These are phyloP conservation scores for Chromoteleia sp. DNA, from an alignment of 2,888 invertebrate genomes.

Conservation along the genomic window DNA sequence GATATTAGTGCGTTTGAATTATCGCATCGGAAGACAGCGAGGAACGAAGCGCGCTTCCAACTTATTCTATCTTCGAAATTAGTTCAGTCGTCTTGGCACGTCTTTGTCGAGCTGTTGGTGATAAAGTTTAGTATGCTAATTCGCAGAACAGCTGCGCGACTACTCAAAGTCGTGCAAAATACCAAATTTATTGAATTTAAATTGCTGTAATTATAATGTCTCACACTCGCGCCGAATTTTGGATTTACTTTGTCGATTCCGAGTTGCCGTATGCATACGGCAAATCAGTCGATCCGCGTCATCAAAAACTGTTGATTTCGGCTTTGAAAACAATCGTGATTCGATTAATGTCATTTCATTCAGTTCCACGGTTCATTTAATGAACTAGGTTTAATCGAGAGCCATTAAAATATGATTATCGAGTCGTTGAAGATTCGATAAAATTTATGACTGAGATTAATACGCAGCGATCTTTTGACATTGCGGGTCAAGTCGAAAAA, in stretches of 20 bases:
- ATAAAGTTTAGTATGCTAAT: constrained; percentile 85
- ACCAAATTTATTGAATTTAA: constrained; percentile 85
- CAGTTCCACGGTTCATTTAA: constrained; percentile 39
- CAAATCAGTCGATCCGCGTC: constrained; percentile 42
- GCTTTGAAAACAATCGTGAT: constrained; percentile 46
- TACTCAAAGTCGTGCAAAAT: constrained; percentile 79
- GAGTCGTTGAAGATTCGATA: constrained; percentile 39
- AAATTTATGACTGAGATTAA: constrained; percentile 37
- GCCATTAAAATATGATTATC: constrained; percentile 53
- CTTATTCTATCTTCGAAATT: constrained; percentile 85
- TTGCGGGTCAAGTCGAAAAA: constrained; percentile 12
- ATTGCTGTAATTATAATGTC: constrained; percentile 84
- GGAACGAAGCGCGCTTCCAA: constrained; percentile 76
- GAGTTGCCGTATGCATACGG: constrained; percentile 50
- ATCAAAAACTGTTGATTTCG: constrained; percentile 58
- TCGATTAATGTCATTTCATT: constrained; percentile 60
- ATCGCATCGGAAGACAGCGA: constrained; percentile 74
- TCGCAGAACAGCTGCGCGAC: constrained; percentile 83
- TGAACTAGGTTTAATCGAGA: constrained; percentile 44
- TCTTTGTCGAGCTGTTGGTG: constrained; percentile 85
- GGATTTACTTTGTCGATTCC: constrained; percentile 64
- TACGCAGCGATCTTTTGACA: constrained; percentile 23
- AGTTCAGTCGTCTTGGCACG: constrained; percentile 85
- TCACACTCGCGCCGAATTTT: constrained; percentile 66
- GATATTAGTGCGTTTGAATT: constrained; percentile 77